Evolutionary conservation across 2,113 vertebrate genomes (phyloP).

Genomic region (Panthera uncia): DNA sequence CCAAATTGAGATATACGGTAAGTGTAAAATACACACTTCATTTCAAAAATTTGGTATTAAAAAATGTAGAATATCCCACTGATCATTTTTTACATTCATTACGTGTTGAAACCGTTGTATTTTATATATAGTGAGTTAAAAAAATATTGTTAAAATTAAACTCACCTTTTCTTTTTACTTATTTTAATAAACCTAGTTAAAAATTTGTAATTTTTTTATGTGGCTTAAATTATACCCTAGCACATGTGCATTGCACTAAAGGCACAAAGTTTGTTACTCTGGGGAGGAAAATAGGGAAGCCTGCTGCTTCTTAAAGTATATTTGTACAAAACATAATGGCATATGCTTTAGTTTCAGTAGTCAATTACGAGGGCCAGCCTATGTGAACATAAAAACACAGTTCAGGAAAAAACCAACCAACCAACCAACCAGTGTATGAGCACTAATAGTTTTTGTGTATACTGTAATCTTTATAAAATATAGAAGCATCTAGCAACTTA

Average conservation of each 20-base stretch:
- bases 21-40: neutral
- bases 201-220: neutral
- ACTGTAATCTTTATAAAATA: neutral
- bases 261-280: neutral
- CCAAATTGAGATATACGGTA: neutral
- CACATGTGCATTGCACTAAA: neutral
- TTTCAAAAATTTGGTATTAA: neutral
- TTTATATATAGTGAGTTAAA: neutral
- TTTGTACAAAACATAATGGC: neutral
- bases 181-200: neutral
- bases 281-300: neutral
- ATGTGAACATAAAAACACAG: neutral
- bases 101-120: neutral
- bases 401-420: neutral
- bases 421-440: neutral
- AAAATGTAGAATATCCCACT: neutral
- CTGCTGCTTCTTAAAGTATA: neutral
- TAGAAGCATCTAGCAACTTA: neutral
- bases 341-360: neutral
- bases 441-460: neutral
- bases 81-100: neutral
- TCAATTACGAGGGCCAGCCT: neutral
- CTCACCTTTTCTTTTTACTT: neutral
- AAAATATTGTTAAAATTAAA: constrained; percentile 2
- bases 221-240: neutral